Conservation (phyloP, 2,888 invertebrate species). For the Drosophila heteroneura region DNA sequence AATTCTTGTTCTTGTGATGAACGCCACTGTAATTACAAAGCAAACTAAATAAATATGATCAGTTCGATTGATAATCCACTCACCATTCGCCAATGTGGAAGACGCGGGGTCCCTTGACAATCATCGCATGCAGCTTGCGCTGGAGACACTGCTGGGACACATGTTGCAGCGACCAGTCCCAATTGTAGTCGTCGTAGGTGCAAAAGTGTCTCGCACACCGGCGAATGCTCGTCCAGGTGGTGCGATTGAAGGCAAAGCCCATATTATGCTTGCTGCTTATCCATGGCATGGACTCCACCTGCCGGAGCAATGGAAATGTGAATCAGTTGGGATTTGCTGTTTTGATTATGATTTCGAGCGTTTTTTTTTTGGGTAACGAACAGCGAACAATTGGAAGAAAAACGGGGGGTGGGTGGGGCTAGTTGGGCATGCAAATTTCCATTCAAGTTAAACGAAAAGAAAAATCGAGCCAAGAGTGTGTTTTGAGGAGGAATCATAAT, state of each 20-base stretch:
- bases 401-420: not conserved
- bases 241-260: constrained; percentile 98
- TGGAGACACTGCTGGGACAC: constrained; percentile 93
- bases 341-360: not conserved
- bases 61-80: constrained; percentile 71
- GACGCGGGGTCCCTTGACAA: constrained; percentile 96
- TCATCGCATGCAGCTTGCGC: constrained; percentile 93
- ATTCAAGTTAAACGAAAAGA: constrained; percentile 15
- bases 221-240: constrained; percentile 94
- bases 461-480: constrained; percentile 28
- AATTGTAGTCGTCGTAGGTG: constrained; percentile 99
- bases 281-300: constrained; percentile 97
- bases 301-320: constrained; percentile 1
- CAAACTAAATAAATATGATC: not conserved
- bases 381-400: constrained; percentile 23
- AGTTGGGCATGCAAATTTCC: constrained; percentile 63
- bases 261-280: constrained; percentile 99
- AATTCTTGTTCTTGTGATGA: constrained; percentile 97
- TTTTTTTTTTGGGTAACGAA: constrained; percentile 13
- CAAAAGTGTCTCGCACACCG: constrained; percentile 95
- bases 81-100: constrained; percentile 99
- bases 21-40: constrained; percentile 90
- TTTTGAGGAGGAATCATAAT: not conserved
- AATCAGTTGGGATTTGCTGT: constrained; percentile 1
- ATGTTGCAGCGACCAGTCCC: constrained; percentile 99